Percentiles rank a stretch among this genome's conserved stretches.
These are phyloP conservation scores for Acanthochromis polyacanthus DNA, from an alignment of 2,113 vertebrate species.

Conservation along the genomic window DNA sequence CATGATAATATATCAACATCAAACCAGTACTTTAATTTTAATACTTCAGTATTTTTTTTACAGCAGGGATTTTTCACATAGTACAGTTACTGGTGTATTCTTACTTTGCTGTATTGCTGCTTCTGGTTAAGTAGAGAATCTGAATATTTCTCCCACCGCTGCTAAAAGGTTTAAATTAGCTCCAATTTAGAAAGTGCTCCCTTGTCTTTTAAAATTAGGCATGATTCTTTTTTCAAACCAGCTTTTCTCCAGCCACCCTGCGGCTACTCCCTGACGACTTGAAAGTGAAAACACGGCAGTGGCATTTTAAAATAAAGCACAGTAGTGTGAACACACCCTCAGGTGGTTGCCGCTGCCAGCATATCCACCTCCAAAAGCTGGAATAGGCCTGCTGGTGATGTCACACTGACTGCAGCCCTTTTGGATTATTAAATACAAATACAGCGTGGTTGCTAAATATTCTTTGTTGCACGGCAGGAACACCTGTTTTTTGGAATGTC, in stretches of 20 bases:
- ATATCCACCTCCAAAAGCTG: constrained; percentile 39
- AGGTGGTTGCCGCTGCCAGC: constrained; percentile 55
- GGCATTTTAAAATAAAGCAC: constrained; percentile 48
- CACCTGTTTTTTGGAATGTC: neutral
- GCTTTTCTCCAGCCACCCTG: constrained; percentile 15
- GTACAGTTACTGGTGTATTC: too few relatives aligned
- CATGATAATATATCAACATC: too few relatives aligned
- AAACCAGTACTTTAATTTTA: too few relatives aligned
- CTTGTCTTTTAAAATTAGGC: constrained; percentile 4
- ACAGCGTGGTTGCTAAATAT: neutral
- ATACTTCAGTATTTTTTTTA: too few relatives aligned
- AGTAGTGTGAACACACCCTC: constrained; percentile 42
- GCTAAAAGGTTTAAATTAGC: neutral
- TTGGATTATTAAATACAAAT: constrained; percentile 3
- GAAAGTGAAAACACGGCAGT: constrained; percentile 39
- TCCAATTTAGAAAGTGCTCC: neutral
- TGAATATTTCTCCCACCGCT: too few relatives aligned
- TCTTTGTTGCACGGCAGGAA: neutral
- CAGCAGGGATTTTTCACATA: too few relatives aligned
- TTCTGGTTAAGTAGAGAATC: too few relatives aligned
- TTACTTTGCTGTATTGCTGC: too few relatives aligned
- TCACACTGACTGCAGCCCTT: neutral
- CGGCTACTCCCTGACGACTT: constrained; percentile 1
- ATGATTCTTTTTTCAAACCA: neutral
- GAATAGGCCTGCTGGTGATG: constrained; percentile 11